Evolutionary conservation across 2,888 invertebrate genomes (phyloP), one percentile per base, ranked within the genome.

Genomic region (Drosophila lacicola): DNA sequence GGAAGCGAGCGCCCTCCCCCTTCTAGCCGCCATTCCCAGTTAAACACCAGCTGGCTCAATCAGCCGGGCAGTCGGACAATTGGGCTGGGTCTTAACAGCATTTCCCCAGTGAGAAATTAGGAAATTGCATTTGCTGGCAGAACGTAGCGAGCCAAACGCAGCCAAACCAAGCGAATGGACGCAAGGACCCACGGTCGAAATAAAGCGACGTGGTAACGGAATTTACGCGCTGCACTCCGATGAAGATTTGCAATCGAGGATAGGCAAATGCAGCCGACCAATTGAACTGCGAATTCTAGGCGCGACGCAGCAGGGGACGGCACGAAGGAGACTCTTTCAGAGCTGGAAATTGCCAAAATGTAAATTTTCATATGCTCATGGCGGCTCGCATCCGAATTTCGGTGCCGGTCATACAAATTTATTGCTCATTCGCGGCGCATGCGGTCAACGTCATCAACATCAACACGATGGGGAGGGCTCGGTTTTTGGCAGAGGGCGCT

Each of bases 281-380:
- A 74, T 69, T 58, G 76, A 60, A 19, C 69, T 49, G 47, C 42
- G 61, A 42, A 41, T 58, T 54, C 45, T 36, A 41, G 45, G 37
- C 34, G 14, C 61, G 13, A 17, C 10, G 47, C 50, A 50, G 42
- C n/a, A 6, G n/a, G 11, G 19, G 17, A 29, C 34, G 19, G 29
- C 5, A 29, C 36, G 49, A 39, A 42, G 37, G 45, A 33, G n/a
- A 39, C 60, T 55, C 66, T 70, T 74, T 82, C 82, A 83, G 85
- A 86, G 74, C 82, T 90, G 90, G 85, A 90, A 90, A 90, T 90
- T 90, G 90, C 80, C 88, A 89, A 90, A 90, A 90, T 90, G 89
- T 89, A 90, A 89, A 90, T 90, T 89, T 89, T 83, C 82, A 79
- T 80, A 78, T 82, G 80, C 74, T 71, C 39, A 17, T 49, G 63